These are phyloP conservation scores for Hyphantria cunea DNA, from an alignment of 1,140 invertebrate species.

Conservation along the genomic window DNA sequence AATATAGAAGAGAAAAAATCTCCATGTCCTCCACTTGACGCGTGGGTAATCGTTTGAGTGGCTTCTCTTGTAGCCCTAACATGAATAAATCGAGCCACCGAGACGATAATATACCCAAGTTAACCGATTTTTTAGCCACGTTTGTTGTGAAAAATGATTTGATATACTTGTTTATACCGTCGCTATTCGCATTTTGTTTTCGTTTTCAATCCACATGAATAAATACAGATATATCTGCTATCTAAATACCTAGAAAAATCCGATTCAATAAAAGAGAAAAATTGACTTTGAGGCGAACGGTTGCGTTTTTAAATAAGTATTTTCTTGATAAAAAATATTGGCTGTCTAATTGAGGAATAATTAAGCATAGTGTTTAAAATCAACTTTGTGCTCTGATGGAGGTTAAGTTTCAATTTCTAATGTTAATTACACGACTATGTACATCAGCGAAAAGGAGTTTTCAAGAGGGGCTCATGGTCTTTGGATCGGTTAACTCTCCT, in stretches of 20 bases:
- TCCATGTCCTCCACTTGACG: conserved; percentile 12
- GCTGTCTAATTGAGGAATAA: no score
- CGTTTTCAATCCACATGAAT: not conserved
- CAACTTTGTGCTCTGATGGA: no score
- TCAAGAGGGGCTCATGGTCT: no score
- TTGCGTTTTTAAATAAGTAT: no score
- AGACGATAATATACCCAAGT: conserved; percentile 4
- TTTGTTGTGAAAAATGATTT: not conserved
- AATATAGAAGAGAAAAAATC: conserved; percentile 15
- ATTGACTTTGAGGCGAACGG: not conserved
- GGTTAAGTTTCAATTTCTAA: no score
- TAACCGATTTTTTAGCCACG: not conserved
- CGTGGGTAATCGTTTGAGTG: conserved; percentile 29
- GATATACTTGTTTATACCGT: not conserved
- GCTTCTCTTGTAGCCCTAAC: conserved; percentile 30
- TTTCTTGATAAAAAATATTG: no score
- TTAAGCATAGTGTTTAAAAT: no score
- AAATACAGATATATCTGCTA: not conserved
- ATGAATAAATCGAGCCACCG: conserved; percentile 29
- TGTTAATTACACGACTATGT: no score
- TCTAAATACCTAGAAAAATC: no score
- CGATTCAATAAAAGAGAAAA: no score
- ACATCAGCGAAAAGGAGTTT: no score
- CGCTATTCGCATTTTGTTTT: not conserved
- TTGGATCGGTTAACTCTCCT: no score